Percentiles rank a stretch among this genome's conserved stretches.
Conservation (phyloP, 1,140 invertebrate genomes). For the Bursaphelenchus mucronatus region DNA sequence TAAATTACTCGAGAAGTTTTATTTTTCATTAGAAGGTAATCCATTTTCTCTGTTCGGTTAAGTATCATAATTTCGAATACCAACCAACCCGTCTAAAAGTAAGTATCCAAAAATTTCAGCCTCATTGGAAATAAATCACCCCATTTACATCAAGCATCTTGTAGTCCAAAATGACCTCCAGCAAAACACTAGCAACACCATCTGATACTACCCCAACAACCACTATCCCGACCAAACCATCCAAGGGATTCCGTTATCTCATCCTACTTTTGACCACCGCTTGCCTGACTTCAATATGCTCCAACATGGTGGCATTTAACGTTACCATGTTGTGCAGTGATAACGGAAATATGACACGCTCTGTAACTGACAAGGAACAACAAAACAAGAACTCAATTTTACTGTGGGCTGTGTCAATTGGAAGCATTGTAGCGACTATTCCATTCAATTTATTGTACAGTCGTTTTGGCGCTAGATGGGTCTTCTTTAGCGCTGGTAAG, state of each 20-base stretch:
- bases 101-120: too few species aligned
- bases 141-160: too few species aligned
- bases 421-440: constrained; percentile 22
- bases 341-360: neutral
- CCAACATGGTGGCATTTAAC: constrained; percentile 42
- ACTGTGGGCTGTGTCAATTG: constrained; percentile 24
- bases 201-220: too few species aligned
- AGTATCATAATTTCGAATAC: too few species aligned
- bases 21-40: too few species aligned
- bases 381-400: constrained; percentile 10
- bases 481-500: constrained; percentile 16
- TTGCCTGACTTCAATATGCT: constrained; percentile 40
- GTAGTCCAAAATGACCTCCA: too few species aligned
- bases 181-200: too few species aligned
- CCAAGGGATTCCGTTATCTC: constrained; percentile 7
- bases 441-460: constrained; percentile 29
- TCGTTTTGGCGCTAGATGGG: constrained; percentile 19
- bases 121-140: too few species aligned
- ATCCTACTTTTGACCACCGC: constrained; percentile 4
- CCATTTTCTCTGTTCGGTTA: too few species aligned
- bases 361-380: neutral
- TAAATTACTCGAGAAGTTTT: too few species aligned
- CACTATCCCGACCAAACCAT: neutral
- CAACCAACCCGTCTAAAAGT: too few species aligned
- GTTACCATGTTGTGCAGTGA: constrained; percentile 34